Evolutionary conservation across 2,113 vertebrate species (phyloP).

Genomic region (Chloroceryle aenea): DNA sequence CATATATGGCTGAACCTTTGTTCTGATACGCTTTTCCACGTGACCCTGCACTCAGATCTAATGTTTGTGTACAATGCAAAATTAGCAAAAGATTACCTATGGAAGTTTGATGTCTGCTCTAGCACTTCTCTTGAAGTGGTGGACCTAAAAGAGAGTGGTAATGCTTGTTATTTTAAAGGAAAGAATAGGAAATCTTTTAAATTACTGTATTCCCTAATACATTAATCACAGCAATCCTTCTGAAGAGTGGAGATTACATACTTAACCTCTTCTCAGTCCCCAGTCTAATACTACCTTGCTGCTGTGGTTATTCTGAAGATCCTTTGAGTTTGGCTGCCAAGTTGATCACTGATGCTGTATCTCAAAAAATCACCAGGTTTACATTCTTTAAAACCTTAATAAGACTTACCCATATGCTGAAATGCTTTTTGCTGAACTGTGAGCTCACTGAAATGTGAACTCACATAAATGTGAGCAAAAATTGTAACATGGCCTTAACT

Average conservation of each 20-base stretch:
- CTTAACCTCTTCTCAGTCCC: background rate
- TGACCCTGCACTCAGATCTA: background rate
- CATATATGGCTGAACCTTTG: background rate
- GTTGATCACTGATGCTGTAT: background rate
- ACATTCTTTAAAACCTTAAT: background rate
- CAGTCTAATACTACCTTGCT: background rate
- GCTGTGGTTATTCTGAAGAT: background rate
- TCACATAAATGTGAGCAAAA: background rate
- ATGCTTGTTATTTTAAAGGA: background rate
- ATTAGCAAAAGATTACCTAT: background rate
- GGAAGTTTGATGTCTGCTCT: background rate
- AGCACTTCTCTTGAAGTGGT: background rate
- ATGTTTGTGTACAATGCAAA: background rate
- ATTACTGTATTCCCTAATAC: background rate
- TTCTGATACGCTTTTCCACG: fast-evolving
- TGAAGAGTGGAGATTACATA: background rate
- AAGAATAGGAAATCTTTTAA: background rate
- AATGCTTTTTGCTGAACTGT: background rate
- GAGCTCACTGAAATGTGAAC: background rate
- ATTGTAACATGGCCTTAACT: background rate
- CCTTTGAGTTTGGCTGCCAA: background rate
- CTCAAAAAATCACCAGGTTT: background rate
- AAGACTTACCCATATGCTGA: background rate
- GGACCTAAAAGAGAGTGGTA: background rate
- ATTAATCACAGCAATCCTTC: background rate